phyloP scores from a whole-genome alignment of 2,888 invertebrate genomes.

The Andrena hattorfiana region DNA sequence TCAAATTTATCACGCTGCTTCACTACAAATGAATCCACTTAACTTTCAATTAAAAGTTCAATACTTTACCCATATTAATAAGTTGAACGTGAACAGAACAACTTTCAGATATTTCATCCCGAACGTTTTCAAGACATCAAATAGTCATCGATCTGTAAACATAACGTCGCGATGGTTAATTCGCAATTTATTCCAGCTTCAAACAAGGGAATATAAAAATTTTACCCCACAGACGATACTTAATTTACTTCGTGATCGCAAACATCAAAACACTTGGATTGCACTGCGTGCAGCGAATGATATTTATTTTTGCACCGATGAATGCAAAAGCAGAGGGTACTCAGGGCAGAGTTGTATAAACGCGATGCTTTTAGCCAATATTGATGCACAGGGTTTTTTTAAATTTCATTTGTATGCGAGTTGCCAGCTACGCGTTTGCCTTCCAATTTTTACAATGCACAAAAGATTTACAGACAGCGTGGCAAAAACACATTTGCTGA shows the following conservation, averaged over 20 bases:
- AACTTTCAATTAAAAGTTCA: conserved; percentile 4
- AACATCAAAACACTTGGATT: neutral
- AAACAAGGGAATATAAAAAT: neutral
- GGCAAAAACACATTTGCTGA: no score
- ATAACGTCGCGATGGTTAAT: conserved; percentile 31
- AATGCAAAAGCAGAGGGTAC: neutral
- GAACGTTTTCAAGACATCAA: conserved; percentile 71
- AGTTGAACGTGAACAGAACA: conserved; percentile 80
- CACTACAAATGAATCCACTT: neutral
- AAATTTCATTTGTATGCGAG: neutral
- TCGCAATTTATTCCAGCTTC: neutral
- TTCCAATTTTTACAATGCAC: neutral
- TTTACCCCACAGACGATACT: neutral
- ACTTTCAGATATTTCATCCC: conserved; percentile 82
- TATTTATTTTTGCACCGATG: neutral
- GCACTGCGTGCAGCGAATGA: neutral
- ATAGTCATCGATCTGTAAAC: conserved; percentile 76
- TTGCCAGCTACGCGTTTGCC: no score
- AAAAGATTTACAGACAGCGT: no score
- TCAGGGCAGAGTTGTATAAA: neutral
- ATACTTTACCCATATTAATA: conserved; percentile 82
- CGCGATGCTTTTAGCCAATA: neutral
- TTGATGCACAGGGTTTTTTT: neutral
- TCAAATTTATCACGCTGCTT: neutral
- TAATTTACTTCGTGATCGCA: neutral